These are phyloP conservation scores for Decapterus maruadsi DNA, from an alignment of 2,797 vertebrate genomes.

Conservation along the genomic window DNA sequence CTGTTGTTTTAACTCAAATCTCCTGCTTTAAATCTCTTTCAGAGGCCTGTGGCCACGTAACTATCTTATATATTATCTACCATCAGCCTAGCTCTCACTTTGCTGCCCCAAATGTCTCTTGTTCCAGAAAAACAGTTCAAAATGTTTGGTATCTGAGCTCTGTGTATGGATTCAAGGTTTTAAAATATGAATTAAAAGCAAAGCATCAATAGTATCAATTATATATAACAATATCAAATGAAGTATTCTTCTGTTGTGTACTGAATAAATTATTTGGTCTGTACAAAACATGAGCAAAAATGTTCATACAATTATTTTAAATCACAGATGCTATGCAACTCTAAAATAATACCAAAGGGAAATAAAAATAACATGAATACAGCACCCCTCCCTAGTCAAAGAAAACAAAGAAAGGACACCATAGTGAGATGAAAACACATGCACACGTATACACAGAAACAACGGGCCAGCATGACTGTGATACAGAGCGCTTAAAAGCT, in stretches of 20 bases:
- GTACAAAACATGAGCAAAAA: too few species aligned
- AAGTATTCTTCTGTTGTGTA: background rate
- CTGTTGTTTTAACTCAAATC: constrained; percentile 34
- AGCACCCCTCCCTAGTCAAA: too few species aligned
- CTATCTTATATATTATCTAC: background rate
- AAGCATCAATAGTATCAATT: background rate
- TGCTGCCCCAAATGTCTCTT: constrained; percentile 6
- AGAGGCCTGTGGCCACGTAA: background rate
- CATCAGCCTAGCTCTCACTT: constrained; percentile 9
- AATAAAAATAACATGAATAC: too few species aligned
- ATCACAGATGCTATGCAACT: too few species aligned
- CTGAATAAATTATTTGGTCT: background rate
- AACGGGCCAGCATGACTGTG: too few species aligned
- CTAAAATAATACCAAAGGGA: too few species aligned
- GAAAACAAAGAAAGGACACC: too few species aligned
- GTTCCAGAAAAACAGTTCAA: background rate
- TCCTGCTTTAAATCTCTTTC: constrained; percentile 26
- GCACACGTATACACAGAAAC: too few species aligned
- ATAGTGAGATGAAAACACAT: too few species aligned
- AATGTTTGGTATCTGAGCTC: background rate
- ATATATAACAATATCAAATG: background rate
- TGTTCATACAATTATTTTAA: too few species aligned
- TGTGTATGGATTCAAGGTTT: background rate
- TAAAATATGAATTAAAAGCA: background rate
- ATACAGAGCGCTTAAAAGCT: too few species aligned